Base-by-base conservation (phyloP, 2,888 invertebrate genomes). In the Athalia rosae region DNA sequence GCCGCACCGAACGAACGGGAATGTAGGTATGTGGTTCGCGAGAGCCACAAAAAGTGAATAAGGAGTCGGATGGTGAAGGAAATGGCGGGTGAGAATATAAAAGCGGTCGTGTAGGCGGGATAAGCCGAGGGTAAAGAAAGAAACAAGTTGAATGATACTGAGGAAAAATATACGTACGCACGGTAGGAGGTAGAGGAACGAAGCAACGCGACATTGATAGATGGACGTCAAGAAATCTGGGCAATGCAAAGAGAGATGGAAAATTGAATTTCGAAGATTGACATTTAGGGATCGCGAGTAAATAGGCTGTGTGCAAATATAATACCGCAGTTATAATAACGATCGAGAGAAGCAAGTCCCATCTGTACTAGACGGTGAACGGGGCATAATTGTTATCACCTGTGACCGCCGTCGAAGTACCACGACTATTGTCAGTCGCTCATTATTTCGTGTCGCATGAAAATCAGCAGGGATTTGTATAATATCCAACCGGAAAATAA, bases 1-100 rank as follows among this genome's bases (percentile, higher is more conserved):
- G 77, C 79, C 69, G 66, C 64, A 61, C 50, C 76, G 73, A 66
- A 76, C 59, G 79, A 79, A 78, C 61, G 74, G 79, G 64, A 64
- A 73, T 15, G 73, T 71, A 73, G 56, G 56, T 53, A 53, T 56
- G 11, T 67, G 45, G 43, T 45, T 71, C 58, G 58, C n/a, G 9
- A 43, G 58, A 56, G 13, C 13, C 45, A 58, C 58, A 45, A 43
- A 15, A 41, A 58, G 53, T 15, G 67, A 28, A n/a, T 56, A 48
- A 58, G 13, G 50, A 67, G 45, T 28, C 28, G 2, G 2, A 28
- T 28, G 28, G 28, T 28, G 28, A 28, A 28, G 28, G 28, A 28
- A 28, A 28, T 28, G 28, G 28, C 28, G 28, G 2, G 2, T 28
- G 28, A 15, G 43, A 45, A 62, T 79, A 78, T 76, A 71, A 43